Evolutionary conservation across 2,113 vertebrate species (phyloP), one percentile per base, ranked within the genome.

Genomic region (Pantherophis guttatus): DNA sequence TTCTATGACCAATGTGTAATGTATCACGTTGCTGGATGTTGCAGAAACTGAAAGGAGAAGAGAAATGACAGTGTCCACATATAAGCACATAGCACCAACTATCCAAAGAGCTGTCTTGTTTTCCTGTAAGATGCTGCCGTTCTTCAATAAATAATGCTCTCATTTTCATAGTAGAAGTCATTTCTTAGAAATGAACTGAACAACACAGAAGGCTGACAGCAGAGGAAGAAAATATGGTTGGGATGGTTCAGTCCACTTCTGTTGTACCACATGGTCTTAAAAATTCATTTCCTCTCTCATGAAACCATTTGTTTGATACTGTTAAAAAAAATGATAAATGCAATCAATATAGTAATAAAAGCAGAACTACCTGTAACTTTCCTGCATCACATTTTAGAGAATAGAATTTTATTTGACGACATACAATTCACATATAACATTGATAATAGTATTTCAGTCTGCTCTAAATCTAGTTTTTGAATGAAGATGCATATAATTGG

Each of bases 251-350:
- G 95, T 99, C 99, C 93, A 99, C 98, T 97, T 99, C 98, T 94
- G 99, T 99, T 89, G 98, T 97, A 94, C 99, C 99, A 95, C 99
- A 99, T 1, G 98, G 99, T 96, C 99, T 98, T 96, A 98, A 97
- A 97, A 99, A 99, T 94, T 99, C 99, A 21, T 99, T 99, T 92
- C 99, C 99, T 97, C 99, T 97, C 97, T 99, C 99, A 0, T 99
- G 99, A 96, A 99, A 98, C 99, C 99, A 99, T 95, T 99, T 99
- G 97, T 99, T 99, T 65, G 99, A 99, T 95, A 99, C 99, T 99
- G 97, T 93, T 62, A 94, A 98, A 94, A 98, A 93, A 94, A 44
- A 81, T 81, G 70, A 39, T 3, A 81, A 81, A 81, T 44, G 33
- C 17, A 81, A 44, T 44, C 1, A 2, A 81, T 39, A 39, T 9